Conservation (phyloP, 2,113 vertebrate species). For the Cichladusa arquata region DNA sequence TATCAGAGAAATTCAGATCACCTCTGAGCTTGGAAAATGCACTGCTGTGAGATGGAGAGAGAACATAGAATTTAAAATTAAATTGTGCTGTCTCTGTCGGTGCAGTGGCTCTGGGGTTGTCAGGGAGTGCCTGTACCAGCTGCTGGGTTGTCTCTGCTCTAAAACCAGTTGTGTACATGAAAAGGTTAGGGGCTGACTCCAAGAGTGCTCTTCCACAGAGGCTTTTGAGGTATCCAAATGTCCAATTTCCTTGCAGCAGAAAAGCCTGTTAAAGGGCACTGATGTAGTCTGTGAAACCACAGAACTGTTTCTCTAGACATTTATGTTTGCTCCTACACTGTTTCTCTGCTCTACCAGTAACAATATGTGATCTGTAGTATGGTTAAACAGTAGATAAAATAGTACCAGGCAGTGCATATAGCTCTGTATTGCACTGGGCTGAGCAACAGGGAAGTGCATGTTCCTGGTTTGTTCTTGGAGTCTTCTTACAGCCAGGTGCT, state of each 20-base stretch:
- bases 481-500: background rate
- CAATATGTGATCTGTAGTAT: background rate
- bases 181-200: background rate
- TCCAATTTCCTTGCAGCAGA: background rate
- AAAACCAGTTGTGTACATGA: background rate
- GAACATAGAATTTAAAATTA: background rate
- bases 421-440: background rate
- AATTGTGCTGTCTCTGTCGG: background rate
- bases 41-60: background rate
- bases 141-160: background rate
- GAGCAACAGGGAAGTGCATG: background rate
- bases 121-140: background rate
- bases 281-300: background rate
- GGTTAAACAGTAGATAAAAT: background rate
- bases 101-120: background rate
- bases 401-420: background rate
- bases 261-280: background rate
- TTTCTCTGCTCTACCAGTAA: background rate
- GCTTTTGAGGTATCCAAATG: background rate
- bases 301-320: background rate
- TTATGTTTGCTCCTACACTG: background rate
- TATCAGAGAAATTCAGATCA: background rate
- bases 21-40: background rate
- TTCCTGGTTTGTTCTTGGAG: background rate
- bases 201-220: background rate